Evolutionary conservation across 2,113 vertebrate species (phyloP).

Genomic region (Odobenus rosmarus): DNA sequence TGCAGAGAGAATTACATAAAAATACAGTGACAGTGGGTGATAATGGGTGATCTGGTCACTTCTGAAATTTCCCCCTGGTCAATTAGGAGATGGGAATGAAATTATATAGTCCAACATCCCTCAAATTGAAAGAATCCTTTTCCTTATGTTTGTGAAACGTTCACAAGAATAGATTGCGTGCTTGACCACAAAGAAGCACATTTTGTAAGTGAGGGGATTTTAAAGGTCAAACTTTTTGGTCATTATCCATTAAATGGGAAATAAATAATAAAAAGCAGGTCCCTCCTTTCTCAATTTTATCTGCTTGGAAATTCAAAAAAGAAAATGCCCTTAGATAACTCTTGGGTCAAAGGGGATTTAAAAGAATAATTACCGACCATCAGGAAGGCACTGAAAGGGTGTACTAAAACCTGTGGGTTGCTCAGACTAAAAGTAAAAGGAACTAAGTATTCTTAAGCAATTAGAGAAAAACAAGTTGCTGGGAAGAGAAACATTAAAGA

Average conservation of each 20-base stretch:
- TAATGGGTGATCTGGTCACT: no score
- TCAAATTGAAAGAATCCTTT: background rate
- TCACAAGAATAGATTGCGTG: background rate
- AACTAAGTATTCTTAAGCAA: background rate
- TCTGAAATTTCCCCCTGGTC: background rate
- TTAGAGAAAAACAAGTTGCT: background rate
- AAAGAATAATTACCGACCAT: background rate
- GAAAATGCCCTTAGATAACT: background rate
- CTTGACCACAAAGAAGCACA: background rate
- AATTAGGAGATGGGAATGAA: background rate
- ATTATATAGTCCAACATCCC: no score
- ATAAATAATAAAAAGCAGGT: background rate
- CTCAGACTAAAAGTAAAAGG: background rate
- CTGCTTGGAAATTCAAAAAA: background rate
- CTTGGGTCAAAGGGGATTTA: background rate
- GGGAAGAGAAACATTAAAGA: background rate
- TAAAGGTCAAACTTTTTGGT: background rate
- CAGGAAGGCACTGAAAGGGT: background rate
- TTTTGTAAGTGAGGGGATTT: background rate
- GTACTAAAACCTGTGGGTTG: no score
- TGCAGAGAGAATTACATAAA: background rate
- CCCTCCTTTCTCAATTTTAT: background rate
- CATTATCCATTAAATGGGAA: background rate
- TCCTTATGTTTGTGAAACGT: background rate
- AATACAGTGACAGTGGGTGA: rapidly evolving